Evolutionary conservation across 2,113 vertebrate species (phyloP), one percentile per base, ranked within the genome.

Genomic region (Felis chaus): DNA sequence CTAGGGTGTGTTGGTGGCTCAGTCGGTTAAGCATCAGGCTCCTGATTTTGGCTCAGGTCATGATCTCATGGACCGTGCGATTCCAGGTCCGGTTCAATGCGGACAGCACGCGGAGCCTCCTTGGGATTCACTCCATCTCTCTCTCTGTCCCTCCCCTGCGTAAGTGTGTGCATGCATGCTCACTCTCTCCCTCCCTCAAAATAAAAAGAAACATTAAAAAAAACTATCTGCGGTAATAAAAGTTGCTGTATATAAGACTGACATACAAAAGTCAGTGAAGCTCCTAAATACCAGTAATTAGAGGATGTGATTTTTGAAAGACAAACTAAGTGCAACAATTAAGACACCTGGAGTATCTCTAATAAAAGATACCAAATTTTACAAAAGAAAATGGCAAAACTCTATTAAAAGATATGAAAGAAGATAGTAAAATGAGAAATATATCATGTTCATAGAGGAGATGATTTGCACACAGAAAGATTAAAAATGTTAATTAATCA

Each of bases 341-440:
- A 45, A 93, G 57, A 14, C 0, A 76, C 33, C 13, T 68, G 25
- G 11, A 36, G 0, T 63, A 61, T 61, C 82, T 57, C 23, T 63
- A 89, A 80, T 29, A 81, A 48, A 87, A 89, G 11, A 74, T 55
- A 90, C 18, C 66, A 48, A 76, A 78, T 79, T 92, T 89, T 53
- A 92, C n/a, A 29, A 85, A 85, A 89, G 31, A 91, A 84, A 84
- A 84, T 79, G 41, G 57, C 50, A 87, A 78, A 87, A 68, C 29
- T 48, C 83, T 61, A 88, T 14, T 87, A 41, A 96, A 69, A 39
- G 13, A 76, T 23, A 83, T 55, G n/a, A 76, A 91, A 78, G 23
- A 79, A 57, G 39, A 65, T 89, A 88, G 50, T 87, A 85, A 48
- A 79, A 84, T 90, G 45, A 91, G 48, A 95, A 95, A 45, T 39